phyloP scores from a whole-genome alignment of 2,113 vertebrate species.

The Anolis sagrei region DNA sequence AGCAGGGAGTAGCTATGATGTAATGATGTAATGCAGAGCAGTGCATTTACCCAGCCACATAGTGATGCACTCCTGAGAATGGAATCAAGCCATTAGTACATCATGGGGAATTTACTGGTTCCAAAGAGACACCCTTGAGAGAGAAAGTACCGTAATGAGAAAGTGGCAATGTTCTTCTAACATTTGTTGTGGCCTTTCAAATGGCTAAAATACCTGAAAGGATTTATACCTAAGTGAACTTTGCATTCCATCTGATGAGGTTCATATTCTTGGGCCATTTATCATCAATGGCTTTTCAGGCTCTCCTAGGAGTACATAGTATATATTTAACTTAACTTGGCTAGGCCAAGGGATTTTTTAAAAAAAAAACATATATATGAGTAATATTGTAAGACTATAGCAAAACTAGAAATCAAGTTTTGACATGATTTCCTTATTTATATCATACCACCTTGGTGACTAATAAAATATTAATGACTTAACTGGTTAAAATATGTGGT shows the following conservation, averaged over 20 bases:
- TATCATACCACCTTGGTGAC: constrained; percentile 57
- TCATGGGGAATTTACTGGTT: constrained; percentile 59
- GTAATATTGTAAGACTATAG: constrained; percentile 62
- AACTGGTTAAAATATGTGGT: constrained; percentile 47
- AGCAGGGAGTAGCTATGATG: constrained; percentile 2
- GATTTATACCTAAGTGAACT: constrained; percentile 75
- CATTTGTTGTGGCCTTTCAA: constrained; percentile 73
- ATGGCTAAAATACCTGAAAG: constrained; percentile 72
- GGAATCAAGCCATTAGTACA: constrained; percentile 61
- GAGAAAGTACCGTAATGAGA: constrained; percentile 68
- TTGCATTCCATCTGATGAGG: constrained; percentile 72
- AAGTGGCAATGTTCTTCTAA: constrained; percentile 63
- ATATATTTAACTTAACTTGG: constrained; percentile 68
- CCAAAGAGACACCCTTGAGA: constrained; percentile 59
- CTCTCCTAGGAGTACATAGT: constrained; percentile 60
- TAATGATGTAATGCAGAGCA: constrained; percentile 36
- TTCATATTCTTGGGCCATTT: constrained; percentile 69
- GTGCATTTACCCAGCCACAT: constrained; percentile 54
- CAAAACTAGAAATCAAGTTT: constrained; percentile 61
- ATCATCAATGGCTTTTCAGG: constrained; percentile 65
- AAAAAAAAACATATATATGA: constrained; percentile 70
- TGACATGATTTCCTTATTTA: constrained; percentile 61
- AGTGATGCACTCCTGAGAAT: constrained; percentile 56
- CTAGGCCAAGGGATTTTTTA: constrained; percentile 70
- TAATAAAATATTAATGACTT: constrained; percentile 53